Conservation (phyloP, 2,888 invertebrate species). For the Caenorhabditis wallacei region DNA sequence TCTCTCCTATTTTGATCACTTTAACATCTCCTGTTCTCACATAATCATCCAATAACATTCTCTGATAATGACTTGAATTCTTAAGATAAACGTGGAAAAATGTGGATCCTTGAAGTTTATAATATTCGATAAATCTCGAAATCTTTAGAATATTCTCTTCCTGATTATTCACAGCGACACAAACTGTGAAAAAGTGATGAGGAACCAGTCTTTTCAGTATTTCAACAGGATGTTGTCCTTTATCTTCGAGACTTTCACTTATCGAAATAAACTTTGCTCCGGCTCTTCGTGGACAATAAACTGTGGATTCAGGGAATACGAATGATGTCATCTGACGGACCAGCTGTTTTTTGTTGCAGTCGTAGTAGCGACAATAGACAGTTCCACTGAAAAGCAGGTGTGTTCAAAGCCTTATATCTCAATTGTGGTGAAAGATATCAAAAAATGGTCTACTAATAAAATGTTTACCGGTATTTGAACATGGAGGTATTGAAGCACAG, state of each 20-base stretch:
- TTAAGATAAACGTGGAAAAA: conserved; percentile 49
- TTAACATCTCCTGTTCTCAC: conserved; percentile 39
- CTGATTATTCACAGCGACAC: conserved; percentile 4
- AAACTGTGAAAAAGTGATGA: conserved; percentile 52
- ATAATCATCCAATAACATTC: conserved; percentile 53
- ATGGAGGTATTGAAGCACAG: no score
- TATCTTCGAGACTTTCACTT: conserved; percentile 16
- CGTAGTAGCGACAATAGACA: conserved; percentile 38
- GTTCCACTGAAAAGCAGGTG: conserved; percentile 2
- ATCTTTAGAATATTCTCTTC: conserved; percentile 27
- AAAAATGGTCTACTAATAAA: no score
- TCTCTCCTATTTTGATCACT: conserved; percentile 36
- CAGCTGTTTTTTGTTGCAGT: conserved; percentile 39
- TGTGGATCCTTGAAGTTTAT: conserved; percentile 60
- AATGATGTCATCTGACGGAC: conserved; percentile 16
- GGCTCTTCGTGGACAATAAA: conserved; percentile 40
- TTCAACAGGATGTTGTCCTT: neutral
- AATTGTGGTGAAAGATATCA: no score
- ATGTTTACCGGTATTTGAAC: no score
- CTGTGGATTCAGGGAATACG: conserved; percentile 35
- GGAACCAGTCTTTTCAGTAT: conserved; percentile 7
- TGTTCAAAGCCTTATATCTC: no score
- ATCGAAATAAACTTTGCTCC: conserved; percentile 46
- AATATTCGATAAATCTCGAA: conserved; percentile 48
- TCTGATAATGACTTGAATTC: conserved; percentile 29